A percentile compares a stretch with the other conserved stretches of the same genome.
Evolutionary conservation across 1,140 invertebrate species (phyloP).

Genomic region (Holotrichia oblita): DNA sequence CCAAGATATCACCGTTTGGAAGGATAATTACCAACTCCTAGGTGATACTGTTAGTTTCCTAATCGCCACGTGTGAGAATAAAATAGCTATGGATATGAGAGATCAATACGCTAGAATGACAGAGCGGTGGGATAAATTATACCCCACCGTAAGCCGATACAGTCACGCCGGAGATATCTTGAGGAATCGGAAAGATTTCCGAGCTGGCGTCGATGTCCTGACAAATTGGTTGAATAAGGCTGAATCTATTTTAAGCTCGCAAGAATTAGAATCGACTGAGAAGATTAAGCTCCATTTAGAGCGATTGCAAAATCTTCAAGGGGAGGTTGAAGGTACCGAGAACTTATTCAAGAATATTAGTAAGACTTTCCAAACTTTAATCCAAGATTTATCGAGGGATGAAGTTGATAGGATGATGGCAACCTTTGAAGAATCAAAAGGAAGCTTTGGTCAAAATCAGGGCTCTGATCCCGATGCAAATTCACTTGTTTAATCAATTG

Average conservation of each 20-base stretch:
- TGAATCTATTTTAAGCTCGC: conserved; percentile 73
- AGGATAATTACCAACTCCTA: conserved; percentile 84
- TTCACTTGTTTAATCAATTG: conserved; percentile 84
- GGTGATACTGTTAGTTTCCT: conserved; percentile 89
- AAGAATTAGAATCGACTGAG: conserved; percentile 76
- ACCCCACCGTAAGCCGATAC: conserved; percentile 84
- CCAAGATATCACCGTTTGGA: conserved; percentile 88
- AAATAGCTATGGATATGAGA: conserved; percentile 79
- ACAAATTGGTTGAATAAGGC: conserved; percentile 83
- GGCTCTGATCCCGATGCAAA: conserved; percentile 79
- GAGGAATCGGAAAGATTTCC: conserved; percentile 82
- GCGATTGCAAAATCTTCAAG: conserved; percentile 79
- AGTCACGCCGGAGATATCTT: conserved; percentile 89
- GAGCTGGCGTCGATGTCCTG: conserved; percentile 77
- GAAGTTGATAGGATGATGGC: conserved; percentile 92
- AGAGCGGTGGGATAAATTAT: conserved; percentile 82
- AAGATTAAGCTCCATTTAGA: conserved; percentile 83
- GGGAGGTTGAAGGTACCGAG: conserved; percentile 87
- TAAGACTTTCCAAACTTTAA: conserved; percentile 89
- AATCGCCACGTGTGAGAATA: conserved; percentile 85
- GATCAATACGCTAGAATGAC: conserved; percentile 77
- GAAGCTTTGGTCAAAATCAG: conserved; percentile 84
- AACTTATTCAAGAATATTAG: conserved; percentile 89
- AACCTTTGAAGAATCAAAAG: conserved; percentile 88
- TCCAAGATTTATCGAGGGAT: conserved; percentile 88